Conservation (phyloP, 1,140 invertebrate species). For the Laupala kohalensis region DNA sequence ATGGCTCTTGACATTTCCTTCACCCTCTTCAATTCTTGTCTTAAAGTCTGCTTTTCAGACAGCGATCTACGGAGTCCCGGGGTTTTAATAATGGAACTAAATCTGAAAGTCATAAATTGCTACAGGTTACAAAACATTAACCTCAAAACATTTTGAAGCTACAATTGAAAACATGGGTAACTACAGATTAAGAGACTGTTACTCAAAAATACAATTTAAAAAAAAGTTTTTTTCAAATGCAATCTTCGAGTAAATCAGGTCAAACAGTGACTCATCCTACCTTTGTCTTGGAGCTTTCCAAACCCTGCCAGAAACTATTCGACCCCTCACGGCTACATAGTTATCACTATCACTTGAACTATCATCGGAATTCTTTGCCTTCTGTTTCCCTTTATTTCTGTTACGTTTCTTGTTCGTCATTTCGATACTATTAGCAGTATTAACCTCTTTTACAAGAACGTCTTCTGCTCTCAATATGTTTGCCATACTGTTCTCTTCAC, state of each 20-base stretch:
- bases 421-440: neutral
- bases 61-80: neutral
- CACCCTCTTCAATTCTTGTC: neutral
- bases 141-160: neutral
- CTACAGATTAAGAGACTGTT: neutral
- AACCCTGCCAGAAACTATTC: neutral
- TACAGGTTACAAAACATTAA: neutral
- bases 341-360: neutral
- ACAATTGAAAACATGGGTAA: neutral
- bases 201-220: neutral
- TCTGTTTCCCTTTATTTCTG: neutral
- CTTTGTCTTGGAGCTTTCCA: neutral
- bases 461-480: neutral
- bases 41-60: neutral
- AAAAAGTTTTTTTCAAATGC: neutral
- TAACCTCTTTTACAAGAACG: neutral
- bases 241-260: too few species aligned
- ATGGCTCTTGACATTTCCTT: neutral
- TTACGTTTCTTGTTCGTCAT: neutral
- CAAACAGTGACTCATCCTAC: neutral
- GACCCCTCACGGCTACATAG: neutral
- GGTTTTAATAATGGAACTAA: neutral
- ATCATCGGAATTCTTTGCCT: neutral
- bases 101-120: neutral
- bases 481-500: too few species aligned